Percentiles rank a stretch among this genome's conserved stretches.
These are phyloP conservation scores for Lophius piscatorius DNA, from an alignment of 2,113 vertebrate genomes.

Conservation along the genomic window DNA sequence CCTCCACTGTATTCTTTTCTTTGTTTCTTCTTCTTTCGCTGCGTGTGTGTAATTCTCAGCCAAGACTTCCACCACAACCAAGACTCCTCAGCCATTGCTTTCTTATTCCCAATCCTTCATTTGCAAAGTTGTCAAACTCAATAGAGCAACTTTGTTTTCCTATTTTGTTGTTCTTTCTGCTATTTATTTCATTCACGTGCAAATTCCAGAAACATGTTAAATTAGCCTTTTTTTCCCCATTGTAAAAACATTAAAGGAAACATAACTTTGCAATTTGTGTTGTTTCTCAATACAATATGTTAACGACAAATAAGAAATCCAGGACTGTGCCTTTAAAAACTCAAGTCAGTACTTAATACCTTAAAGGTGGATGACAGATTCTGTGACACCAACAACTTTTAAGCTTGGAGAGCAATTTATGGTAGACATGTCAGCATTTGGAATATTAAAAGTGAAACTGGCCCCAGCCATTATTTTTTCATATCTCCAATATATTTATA, in stretches of 20 bases:
- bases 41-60: conserved; percentile 13
- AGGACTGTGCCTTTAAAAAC: not conserved
- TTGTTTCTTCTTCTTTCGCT: conserved; percentile 20
- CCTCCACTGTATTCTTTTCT: not conserved
- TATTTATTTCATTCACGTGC: conserved; percentile 76
- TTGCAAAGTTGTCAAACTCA: conserved; percentile 47
- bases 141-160: conserved; percentile 41
- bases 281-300: conserved; percentile 70
- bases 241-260: conserved; percentile 81
- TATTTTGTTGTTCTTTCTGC: conserved; percentile 62
- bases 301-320: conserved; percentile 22
- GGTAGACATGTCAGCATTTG: no score
- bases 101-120: conserved; percentile 15
- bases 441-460: no score
- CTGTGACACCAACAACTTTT: no score
- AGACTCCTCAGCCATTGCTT: conserved; percentile 41
- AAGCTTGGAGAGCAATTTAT: no score
- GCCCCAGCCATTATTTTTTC: no score
- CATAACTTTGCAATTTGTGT: conserved; percentile 76
- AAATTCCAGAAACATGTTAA: conserved; percentile 69
- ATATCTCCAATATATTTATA: no score
- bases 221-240: conserved; percentile 58
- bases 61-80: conserved; percentile 38
- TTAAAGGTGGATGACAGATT: not conserved
- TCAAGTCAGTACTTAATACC: not conserved